Evolutionary conservation across 2,888 invertebrate species (phyloP), one percentile per base, ranked within the genome.

Genomic region (Ligdia adustata): DNA sequence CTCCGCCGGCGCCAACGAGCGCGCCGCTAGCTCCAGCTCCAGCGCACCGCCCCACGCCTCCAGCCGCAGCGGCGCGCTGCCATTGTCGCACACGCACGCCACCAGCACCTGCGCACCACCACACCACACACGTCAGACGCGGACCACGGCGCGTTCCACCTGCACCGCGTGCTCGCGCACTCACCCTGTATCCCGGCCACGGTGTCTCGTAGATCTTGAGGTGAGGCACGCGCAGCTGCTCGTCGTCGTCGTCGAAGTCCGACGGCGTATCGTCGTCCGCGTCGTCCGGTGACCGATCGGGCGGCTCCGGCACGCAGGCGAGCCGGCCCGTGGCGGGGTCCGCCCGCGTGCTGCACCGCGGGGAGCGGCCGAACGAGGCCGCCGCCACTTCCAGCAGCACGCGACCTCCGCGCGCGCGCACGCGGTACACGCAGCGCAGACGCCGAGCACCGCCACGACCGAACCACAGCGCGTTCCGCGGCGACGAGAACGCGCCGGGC

Each of bases 81-180:
- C 82, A 75, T 96, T 95, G 86, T 96, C 96, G 79, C 96, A 96
- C 55, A 96, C 90, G 75, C 96, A 96, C 31, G 94, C 95, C 64
- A 94, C 82, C 20, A 94, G 94, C 55, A 95, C 83, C 85, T 85
- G 52, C 22, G 3, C 62, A 15, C 5, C n/a, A n/a, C n/a, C n/a
- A n/a, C n/a, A n/a, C n/a, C n/a, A n/a, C n/a, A n/a, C n/a, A n/a
- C n/a, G n/a, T n/a, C n/a, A n/a, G n/a, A n/a, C n/a, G n/a, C n/a
- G n/a, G n/a, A n/a, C n/a, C n/a, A n/a, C n/a, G n/a, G n/a, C n/a
- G n/a, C n/a, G n/a, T n/a, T n/a, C n/a, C n/a, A n/a, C n/a, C n/a
- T n/a, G n/a, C n/a, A n/a, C n/a, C n/a, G n/a, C n/a, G 11, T 16
- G 15, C 2, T 1, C 2, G 11, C 1, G 2, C 2, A 46, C 80